Percentiles rank a stretch among this genome's conserved stretches.
Conservation (phyloP, 2,888 invertebrate species). For the Archips xylosteana region DNA sequence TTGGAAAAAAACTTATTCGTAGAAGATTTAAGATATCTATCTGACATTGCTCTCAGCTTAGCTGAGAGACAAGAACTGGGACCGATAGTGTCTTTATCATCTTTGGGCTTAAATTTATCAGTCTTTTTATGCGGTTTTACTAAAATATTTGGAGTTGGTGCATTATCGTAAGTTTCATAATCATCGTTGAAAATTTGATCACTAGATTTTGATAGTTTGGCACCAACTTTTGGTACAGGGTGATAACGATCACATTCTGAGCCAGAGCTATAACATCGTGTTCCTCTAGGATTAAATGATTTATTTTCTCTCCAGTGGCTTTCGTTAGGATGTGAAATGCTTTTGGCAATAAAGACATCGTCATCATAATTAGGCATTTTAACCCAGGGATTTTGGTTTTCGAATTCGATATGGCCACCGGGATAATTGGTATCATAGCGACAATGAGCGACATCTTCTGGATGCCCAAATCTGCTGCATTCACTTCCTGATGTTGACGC, state of each 20-base stretch:
- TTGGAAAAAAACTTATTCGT: conserved; percentile 89
- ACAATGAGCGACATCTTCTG: conserved; percentile 72
- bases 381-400: conserved; percentile 82
- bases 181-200: conserved; percentile 84
- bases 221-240: conserved; percentile 74
- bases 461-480: conserved; percentile 81
- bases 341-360: conserved; percentile 78
- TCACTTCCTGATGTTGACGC: conserved; percentile 83
- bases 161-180: conserved; percentile 71
- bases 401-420: conserved; percentile 75
- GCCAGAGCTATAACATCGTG: conserved; percentile 81
- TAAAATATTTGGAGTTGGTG: conserved; percentile 54
- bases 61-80: conserved; percentile 88
- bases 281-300: conserved; percentile 72
- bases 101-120: conserved; percentile 79
- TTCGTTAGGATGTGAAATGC: conserved; percentile 68
- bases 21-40: conserved; percentile 89
- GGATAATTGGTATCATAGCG: conserved; percentile 70
- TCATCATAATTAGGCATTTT: conserved; percentile 80
- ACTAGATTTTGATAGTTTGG: conserved; percentile 81
- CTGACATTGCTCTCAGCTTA: conserved; percentile 90
- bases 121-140: conserved; percentile 77
- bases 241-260: conserved; percentile 82
- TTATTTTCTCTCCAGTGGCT: conserved; percentile 74
- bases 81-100: conserved; percentile 79